These are phyloP conservation scores for Acromyrmex heyeri DNA, from an alignment of 1,140 invertebrate genomes.

Conservation along the genomic window DNA sequence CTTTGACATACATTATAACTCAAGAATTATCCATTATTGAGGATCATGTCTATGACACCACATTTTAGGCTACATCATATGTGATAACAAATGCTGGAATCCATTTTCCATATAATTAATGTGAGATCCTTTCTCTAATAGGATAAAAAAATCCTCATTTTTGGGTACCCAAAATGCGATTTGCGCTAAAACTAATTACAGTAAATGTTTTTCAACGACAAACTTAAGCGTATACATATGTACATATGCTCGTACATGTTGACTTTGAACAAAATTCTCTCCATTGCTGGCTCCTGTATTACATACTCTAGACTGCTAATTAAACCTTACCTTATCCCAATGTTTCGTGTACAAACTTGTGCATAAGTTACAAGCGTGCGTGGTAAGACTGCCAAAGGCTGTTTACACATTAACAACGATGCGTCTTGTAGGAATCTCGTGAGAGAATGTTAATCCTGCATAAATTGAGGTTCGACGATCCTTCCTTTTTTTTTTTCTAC, in stretches of 20 bases:
- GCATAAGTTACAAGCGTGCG: conserved; percentile 24
- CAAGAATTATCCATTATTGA: too few species aligned
- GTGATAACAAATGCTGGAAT: too few species aligned
- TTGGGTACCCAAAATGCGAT: not conserved
- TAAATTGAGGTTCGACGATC: conserved; percentile 18
- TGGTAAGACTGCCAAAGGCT: conserved; percentile 49
- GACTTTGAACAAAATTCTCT: conserved; percentile 27
- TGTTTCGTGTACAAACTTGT: conserved; percentile 40
- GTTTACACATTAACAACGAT: conserved; percentile 51
- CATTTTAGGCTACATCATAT: too few species aligned
- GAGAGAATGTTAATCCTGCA: conserved; percentile 41
- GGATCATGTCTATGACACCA: too few species aligned
- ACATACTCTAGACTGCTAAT: conserved; percentile 43
- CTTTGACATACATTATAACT: too few species aligned
- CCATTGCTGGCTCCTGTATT: not conserved
- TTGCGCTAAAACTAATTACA: not conserved
- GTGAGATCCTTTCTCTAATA: not conserved
- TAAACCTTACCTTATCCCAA: conserved; percentile 51
- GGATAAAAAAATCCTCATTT: not conserved
- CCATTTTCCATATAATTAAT: too few species aligned
- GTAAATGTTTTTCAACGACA: not conserved
- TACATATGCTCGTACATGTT: not conserved
- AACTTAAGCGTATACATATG: not conserved
- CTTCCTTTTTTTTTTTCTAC: not conserved
- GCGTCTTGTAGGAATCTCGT: conserved; percentile 40